Percentiles rank a stretch among this genome's conserved stretches.
phyloP scores from a whole-genome alignment of 2,888 invertebrate genomes.

The Hydrotaea diabolus region DNA sequence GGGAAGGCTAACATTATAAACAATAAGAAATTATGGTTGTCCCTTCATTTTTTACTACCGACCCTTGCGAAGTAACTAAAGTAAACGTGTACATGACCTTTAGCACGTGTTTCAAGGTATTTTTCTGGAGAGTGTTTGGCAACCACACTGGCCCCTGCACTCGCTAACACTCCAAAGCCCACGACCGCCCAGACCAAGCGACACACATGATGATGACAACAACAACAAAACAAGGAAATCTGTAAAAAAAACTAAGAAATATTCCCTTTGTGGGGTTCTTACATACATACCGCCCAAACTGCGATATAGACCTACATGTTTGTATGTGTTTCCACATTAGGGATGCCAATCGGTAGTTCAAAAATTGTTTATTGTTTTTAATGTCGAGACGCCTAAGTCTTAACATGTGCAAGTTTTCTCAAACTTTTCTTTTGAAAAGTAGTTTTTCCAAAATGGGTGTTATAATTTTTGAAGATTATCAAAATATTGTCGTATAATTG shows the following conservation, averaged over 20 bases:
- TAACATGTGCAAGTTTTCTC: too few species aligned
- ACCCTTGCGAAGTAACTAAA: neutral
- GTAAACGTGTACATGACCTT: slow-evolving; percentile 47
- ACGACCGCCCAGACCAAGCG: too few species aligned
- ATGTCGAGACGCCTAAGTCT: too few species aligned
- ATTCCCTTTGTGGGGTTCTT: slow-evolving; percentile 3
- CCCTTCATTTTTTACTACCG: neutral
- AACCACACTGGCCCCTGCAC: too few species aligned
- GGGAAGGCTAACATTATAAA: neutral
- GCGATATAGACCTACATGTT: slow-evolving; percentile 12
- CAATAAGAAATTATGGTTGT: slow-evolving; percentile 11
- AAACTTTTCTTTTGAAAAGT: too few species aligned
- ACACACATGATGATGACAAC: too few species aligned
- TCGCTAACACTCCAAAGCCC: too few species aligned
- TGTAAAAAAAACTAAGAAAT: slow-evolving; percentile 7
- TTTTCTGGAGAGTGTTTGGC: neutral
- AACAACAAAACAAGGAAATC: neutral
- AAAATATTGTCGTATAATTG: too few species aligned
- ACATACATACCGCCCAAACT: neutral
- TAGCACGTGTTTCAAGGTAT: slow-evolving; percentile 56
- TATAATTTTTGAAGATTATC: too few species aligned
- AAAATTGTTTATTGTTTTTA: too few species aligned
- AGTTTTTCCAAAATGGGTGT: too few species aligned
- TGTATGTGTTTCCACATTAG: neutral
- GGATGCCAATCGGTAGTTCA: too few species aligned